These are phyloP conservation scores for Zalophus californianus DNA, from an alignment of 2,797 vertebrate genomes.

Conservation along the genomic window DNA sequence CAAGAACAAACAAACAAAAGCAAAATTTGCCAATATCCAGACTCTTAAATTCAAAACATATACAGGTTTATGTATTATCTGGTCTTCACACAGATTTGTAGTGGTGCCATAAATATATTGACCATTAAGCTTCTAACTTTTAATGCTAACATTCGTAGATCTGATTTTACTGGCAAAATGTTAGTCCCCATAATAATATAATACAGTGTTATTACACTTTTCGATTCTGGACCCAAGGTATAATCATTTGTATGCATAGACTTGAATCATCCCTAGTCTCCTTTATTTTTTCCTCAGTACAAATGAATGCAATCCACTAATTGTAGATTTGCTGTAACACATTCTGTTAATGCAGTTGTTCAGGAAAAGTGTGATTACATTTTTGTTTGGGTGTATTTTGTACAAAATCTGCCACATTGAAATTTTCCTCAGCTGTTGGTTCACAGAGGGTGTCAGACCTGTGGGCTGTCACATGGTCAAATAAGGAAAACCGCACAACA, in stretches of 20 bases:
- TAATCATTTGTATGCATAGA: not conserved
- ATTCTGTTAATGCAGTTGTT: slow-evolving; percentile 62
- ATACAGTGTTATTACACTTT: not conserved
- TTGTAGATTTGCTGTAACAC: not conserved
- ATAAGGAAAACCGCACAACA: slow-evolving; percentile 88
- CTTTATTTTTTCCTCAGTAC: not conserved
- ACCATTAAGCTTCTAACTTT: not conserved
- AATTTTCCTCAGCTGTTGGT: slow-evolving; percentile 82
- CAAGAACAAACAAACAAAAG: not conserved
- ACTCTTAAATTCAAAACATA: not conserved
- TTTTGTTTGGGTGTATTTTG: slow-evolving; percentile 65
- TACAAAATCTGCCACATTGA: slow-evolving; percentile 69
- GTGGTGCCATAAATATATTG: not conserved
- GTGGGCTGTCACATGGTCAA: slow-evolving; percentile 85
- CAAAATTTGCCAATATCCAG: not conserved
- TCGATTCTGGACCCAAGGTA: slow-evolving; percentile 7
- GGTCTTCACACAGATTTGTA: not conserved
- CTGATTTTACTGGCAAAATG: not conserved
- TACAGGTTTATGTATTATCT: not conserved
- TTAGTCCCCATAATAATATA: not conserved
- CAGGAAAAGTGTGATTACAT: slow-evolving; percentile 63
- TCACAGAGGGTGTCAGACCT: slow-evolving; percentile 86
- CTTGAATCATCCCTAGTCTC: not conserved
- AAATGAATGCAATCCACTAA: slow-evolving; percentile 45
- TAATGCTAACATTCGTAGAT: not conserved